These are phyloP conservation scores for Schizopygopsis malacanthus DNA, from an alignment of 2,797 vertebrate species.

Conservation along the genomic window DNA sequence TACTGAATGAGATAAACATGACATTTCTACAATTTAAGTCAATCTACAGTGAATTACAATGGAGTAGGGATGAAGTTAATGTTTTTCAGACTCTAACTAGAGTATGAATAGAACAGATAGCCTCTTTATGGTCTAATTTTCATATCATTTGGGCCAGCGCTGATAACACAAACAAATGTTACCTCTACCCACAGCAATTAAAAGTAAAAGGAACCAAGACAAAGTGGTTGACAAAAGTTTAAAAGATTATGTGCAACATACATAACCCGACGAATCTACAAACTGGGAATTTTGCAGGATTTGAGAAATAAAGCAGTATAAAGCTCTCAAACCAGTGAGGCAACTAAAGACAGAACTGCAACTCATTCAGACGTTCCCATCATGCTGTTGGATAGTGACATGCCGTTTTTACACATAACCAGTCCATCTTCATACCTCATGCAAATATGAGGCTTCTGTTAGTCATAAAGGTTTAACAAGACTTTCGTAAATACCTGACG, in stretches of 20 bases:
- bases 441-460: constrained; percentile 3
- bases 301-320: not conserved
- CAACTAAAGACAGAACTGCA: not conserved
- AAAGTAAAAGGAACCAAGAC: not conserved
- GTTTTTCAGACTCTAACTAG: not conserved
- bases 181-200: not conserved
- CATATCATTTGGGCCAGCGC: not conserved
- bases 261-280: not conserved
- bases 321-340: not conserved
- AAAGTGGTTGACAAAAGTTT: not conserved
- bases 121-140: not conserved
- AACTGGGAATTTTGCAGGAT: not conserved
- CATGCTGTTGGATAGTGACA: not conserved
- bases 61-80: not conserved
- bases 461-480: constrained; percentile 30
- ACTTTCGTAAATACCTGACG: not conserved
- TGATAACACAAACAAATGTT: constrained; percentile 9
- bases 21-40: not conserved
- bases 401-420: constrained; percentile 15
- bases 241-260: not conserved
- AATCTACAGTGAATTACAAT: not conserved
- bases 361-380: not conserved
- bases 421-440: constrained; percentile 20
- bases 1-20: not conserved
- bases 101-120: not conserved